Evolutionary conservation across 2,797 vertebrate genomes (phyloP), one percentile per base, ranked within the genome.

Genomic region (Eospalax fontanierii): DNA sequence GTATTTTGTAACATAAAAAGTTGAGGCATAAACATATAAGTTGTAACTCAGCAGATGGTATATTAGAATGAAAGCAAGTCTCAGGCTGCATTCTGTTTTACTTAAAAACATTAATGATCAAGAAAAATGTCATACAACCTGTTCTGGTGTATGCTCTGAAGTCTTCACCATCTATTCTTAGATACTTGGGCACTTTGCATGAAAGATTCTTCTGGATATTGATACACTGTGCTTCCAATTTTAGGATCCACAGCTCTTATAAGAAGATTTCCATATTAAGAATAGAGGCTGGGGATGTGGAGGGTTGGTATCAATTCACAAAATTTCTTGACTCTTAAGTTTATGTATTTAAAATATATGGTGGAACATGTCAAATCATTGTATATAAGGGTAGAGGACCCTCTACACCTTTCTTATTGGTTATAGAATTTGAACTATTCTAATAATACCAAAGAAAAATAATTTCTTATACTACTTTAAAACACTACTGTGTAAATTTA

Each of bases 11-110:
- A 54, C 9, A 54, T 54, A 54, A 54, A 54, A 54, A 54, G 50
- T 54, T 54, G 7, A 54, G 50, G 14, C 2, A 11, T 50, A 50
- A 78, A 70, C 86, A 88, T 65, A 82, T 59, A 89, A 40, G 83
- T 91, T 92, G 22, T 14, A 82, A 38, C 63, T 65, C 82, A 79
- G 38, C 40, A 82, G 59, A 78, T 82, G 82, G 50, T 73, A 74
- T 70, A 74, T 89, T 93, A 94, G 14, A 96, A 88, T 6, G 40
- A 84, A 91, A 88, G n/a, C 74, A 89, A 94, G 33, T 61, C 50
- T 74, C 40, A 68, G 75, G 61, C 54, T 93, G 35, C 61, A 73
- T 73, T 96, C 26, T 86, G 40, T 22, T 70, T 85, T 18, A 85
- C 10, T 89, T 92, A 70, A 86, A 95, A 87, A 87, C 10, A 85